phyloP scores from a whole-genome alignment of 2,888 invertebrate genomes.

The Clostera curtula region DNA sequence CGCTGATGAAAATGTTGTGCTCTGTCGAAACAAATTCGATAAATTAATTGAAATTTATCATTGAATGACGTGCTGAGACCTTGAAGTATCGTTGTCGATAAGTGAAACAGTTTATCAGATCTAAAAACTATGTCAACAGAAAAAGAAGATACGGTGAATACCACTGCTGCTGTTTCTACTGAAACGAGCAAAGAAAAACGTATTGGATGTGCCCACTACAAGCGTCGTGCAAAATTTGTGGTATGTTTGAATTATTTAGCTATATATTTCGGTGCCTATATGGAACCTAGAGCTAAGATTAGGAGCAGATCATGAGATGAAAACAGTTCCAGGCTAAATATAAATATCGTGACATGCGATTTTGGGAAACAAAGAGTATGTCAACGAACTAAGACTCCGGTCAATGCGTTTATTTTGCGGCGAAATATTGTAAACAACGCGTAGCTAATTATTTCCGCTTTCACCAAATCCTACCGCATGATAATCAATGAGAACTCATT shows the following conservation, averaged over 20 bases:
- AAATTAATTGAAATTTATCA: slow-evolving; percentile 5
- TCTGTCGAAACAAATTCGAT: neutral
- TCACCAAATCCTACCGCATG: too few species aligned
- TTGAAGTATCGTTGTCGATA: slow-evolving; percentile 18
- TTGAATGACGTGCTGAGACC: slow-evolving; percentile 16
- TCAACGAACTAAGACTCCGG: slow-evolving; percentile 35
- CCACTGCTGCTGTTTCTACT: slow-evolving; percentile 26
- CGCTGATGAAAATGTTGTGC: slow-evolving; percentile 1
- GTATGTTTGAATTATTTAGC: slow-evolving; percentile 69
- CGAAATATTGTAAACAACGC: slow-evolving; percentile 7
- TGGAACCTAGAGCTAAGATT: slow-evolving; percentile 3
- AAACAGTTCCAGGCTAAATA: slow-evolving; percentile 40
- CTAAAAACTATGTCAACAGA: slow-evolving; percentile 47
- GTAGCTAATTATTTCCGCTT: neutral
- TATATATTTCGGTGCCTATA: slow-evolving; percentile 6
- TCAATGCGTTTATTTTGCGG: slow-evolving; percentile 16
- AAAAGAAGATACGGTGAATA: slow-evolving; percentile 31
- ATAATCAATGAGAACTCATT: too few species aligned
- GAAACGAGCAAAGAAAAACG: slow-evolving; percentile 57
- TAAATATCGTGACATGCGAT: slow-evolving; percentile 39
- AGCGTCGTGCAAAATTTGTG: slow-evolving; percentile 89
- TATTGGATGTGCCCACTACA: slow-evolving; percentile 88
- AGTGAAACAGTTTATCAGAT: slow-evolving; percentile 10
- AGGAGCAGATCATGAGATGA: slow-evolving; percentile 16
- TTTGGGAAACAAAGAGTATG: slow-evolving; percentile 44